Evolutionary conservation across 2,113 vertebrate species (phyloP).

Genomic region (Myotis yumanensis): DNA sequence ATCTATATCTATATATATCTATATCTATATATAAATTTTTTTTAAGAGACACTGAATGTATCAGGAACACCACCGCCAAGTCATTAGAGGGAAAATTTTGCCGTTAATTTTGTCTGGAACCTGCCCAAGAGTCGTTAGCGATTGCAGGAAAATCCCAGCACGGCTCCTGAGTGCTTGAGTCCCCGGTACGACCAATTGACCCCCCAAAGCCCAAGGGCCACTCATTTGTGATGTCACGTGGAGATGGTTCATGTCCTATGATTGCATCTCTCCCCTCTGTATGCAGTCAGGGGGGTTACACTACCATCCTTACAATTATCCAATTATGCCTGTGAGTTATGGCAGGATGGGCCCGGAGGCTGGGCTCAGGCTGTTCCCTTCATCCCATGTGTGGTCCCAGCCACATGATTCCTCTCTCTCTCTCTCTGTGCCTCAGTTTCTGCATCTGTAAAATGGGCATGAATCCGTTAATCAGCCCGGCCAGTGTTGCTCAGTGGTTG

Average conservation of each 20-base stretch:
- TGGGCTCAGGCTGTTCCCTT: neutral
- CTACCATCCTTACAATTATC: neutral
- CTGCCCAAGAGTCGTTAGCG: neutral
- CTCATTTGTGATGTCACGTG: rapidly evolving
- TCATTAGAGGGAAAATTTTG: neutral
- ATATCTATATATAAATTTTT: too few relatives aligned
- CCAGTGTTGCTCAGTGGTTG: neutral
- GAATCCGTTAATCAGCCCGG: neutral
- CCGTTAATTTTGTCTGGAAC: conserved; percentile 43
- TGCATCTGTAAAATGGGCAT: too few relatives aligned
- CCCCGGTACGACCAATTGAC: rapidly evolving
- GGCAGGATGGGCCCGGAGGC: neutral
- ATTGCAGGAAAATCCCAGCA: neutral
- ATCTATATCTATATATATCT: too few relatives aligned
- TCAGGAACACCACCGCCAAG: neutral
- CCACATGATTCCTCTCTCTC: rapidly evolving
- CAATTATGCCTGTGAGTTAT: neutral
- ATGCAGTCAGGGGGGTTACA: neutral
- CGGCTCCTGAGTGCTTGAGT: neutral
- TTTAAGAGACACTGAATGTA: neutral
- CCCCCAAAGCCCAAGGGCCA: rapidly evolving
- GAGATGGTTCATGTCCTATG: neutral
- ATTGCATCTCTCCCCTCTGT: too few relatives aligned
- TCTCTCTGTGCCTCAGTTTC: neutral
- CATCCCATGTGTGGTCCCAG: too few relatives aligned